Evolutionary conservation across 2,888 invertebrate species (phyloP), one percentile per base, ranked within the genome.

Genomic region (Furcula furcula): DNA sequence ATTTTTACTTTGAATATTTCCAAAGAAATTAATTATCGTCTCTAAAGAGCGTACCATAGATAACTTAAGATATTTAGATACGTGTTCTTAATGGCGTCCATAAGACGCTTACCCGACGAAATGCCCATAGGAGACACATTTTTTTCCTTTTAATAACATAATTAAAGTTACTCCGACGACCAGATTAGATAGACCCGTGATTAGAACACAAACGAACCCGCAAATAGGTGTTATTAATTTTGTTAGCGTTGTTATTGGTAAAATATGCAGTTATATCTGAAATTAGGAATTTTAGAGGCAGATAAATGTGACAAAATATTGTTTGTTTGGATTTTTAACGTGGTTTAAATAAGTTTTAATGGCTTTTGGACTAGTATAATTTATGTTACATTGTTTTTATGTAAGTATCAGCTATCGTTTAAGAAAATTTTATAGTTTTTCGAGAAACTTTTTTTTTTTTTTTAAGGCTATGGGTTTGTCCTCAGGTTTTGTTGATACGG

Each of bases 61-160:
- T 78, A 73, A 67, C 62, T 60, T 59, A 53, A 72, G 74, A 76
- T 78, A 76, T 69, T 70, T 69, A 69, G 77, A 72, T 74, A 79
- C 56, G 78, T 75, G 76, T 78, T 68, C 61, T 76, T 77, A 80
- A 83, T 78, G 75, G 65, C 59, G 38, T 51, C 46, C 46, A 31
- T 56, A 54, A 46, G 45, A 48, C 65, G 58, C 65, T 61, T 54
- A 72, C 60, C 67, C 74, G 76, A 73, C 70, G 63, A 76, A 74
- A 75, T 67, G 59, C 45, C 59, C 55, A 72, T 76, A 69, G 66
- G 53, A 65, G 68, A 76, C 68, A 67, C 69, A 70, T 71, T 77
- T 76, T 75, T 76, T 72, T 65, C 34, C 54, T 73, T 66, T 72
- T 65, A 76, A 79, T 77, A 76, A 76, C 76, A 73, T 81, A 76